Base-by-base conservation (phyloP, 2,797 vertebrate species). In the Rhadinocentrus ornatus region DNA sequence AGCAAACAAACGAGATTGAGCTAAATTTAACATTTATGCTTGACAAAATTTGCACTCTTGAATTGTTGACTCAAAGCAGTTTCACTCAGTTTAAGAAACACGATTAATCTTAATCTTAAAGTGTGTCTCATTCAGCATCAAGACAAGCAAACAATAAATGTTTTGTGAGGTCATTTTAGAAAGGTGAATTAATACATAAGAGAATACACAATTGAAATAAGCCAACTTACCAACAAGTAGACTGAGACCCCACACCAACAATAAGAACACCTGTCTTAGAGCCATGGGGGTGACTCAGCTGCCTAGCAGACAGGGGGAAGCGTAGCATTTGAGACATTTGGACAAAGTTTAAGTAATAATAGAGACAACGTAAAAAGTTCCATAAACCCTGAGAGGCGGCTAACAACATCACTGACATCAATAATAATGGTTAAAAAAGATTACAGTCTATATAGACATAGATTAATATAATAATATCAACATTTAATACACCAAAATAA, bases 221-320 rank as follows among this genome's bases (percentile, higher is more conserved):
- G 7, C 0, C 3, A 9, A 75, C 85, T 73, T 75, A 91, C 91
- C 87, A 2, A 63, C 7, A 16, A 54, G 44, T 11, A 84, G n/a
- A 35, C 54, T 1, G 29, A 91, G 69, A 48, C 18, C 1, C 85
- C 67, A 80, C 55, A 91, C 77, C 48, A 75, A 15, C 35, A 80
- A 26, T 1, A 77, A 16, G 75, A 24, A 8, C 1, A 35, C 7
- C 20, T 48, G 34, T 65, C 22, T 77, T 2, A 55, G 60, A 75
- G 84, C 89, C 92, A 93, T 93, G 82, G 68, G 61, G 52, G 46
- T n/a, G n/a, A 73, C 54, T 58, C 71, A 69, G 69, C 69, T n/a
- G 13, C 58, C 53, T 50, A 35, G 54, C 12, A 0, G 34, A 68
- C 59, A 39, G 27, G 32, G 39, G 27, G 29, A 76, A 80, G 56